phyloP scores from a whole-genome alignment of 2,113 vertebrate genomes.

The Neodontobutis hainanensis region DNA sequence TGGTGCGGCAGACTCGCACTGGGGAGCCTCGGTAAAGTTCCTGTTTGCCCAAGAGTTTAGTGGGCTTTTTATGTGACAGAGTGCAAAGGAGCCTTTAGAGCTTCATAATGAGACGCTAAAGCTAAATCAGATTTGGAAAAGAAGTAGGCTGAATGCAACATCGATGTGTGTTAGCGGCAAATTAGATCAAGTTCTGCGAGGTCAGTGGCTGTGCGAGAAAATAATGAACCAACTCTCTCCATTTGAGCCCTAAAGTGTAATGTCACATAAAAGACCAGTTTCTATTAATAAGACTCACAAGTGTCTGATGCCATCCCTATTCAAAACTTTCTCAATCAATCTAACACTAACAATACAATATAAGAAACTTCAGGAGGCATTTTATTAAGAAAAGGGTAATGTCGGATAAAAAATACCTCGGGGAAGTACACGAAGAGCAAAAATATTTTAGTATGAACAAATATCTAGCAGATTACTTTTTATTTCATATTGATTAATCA shows the following conservation, averaged over 20 bases:
- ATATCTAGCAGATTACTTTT: no score
- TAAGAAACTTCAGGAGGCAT: no score
- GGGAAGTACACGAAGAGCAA: no score
- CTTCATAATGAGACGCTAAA: constrained; percentile 27
- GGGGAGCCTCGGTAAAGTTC: constrained; percentile 65
- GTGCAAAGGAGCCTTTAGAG: constrained; percentile 48
- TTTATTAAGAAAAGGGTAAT: no score
- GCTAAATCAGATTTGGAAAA: constrained; percentile 15
- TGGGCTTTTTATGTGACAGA: constrained; percentile 67
- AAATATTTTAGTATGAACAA: no score
- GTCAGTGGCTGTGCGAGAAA: background rate
- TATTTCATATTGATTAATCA: no score
- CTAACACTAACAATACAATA: no score
- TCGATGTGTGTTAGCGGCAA: background rate
- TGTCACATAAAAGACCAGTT: no score
- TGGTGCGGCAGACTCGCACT: constrained; percentile 45
- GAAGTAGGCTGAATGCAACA: background rate
- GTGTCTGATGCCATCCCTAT: no score
- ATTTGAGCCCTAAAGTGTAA: background rate
- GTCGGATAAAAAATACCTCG: no score
- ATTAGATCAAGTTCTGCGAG: background rate
- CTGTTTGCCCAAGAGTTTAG: constrained; percentile 79
- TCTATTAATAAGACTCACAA: no score
- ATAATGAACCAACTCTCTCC: background rate
- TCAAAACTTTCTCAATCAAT: no score